phyloP scores from a whole-genome alignment of 2,797 vertebrate genomes.

The Esox masquinongy region DNA sequence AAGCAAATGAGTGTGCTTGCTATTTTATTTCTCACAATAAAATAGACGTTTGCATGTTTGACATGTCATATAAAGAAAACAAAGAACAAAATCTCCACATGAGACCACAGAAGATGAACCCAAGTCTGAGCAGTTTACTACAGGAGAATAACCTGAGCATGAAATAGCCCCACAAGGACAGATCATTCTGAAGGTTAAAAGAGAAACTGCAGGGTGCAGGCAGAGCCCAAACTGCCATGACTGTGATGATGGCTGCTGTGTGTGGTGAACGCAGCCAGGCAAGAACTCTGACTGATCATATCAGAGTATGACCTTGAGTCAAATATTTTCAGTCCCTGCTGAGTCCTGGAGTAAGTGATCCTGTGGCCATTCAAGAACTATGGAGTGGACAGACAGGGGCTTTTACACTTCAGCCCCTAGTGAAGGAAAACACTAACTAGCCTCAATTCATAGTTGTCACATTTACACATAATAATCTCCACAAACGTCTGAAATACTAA shows the following conservation, averaged over 20 bases:
- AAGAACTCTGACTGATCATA: constrained; percentile 32
- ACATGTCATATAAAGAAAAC: not conserved
- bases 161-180: constrained; percentile 15
- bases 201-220: constrained; percentile 18
- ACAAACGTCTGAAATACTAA: not conserved
- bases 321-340: constrained; percentile 18
- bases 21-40: not conserved
- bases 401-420: not conserved
- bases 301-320: constrained; percentile 37
- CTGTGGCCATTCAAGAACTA: not conserved
- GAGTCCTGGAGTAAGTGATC: not conserved
- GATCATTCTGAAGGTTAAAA: constrained; percentile 34
- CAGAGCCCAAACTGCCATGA: constrained; percentile 27
- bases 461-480: not conserved
- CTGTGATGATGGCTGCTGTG: constrained; percentile 27
- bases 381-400: not conserved
- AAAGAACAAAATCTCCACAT: not conserved
- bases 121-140: not conserved
- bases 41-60: not conserved
- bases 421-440: not conserved
- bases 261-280: constrained; percentile 9
- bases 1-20: no score
- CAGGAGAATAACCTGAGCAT: constrained; percentile 1
- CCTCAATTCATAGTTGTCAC: not conserved
- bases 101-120: not conserved